Evolutionary conservation across 2,797 vertebrate species (phyloP).

Genomic region (Pangasius djambal): DNA sequence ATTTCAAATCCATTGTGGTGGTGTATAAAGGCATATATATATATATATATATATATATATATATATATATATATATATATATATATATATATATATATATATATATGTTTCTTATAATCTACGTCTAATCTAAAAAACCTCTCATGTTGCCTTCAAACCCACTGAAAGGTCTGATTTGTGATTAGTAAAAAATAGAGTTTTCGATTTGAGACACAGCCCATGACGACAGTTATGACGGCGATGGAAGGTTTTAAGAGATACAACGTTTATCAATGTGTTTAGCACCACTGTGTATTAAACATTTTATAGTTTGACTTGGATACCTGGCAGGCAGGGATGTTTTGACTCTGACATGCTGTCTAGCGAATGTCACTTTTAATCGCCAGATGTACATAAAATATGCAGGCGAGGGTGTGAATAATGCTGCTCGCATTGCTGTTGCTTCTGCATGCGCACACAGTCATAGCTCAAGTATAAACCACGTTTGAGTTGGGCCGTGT

Average conservation of each 20-base stretch:
- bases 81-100: too few relatives aligned
- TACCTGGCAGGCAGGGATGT: background rate
- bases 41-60: too few relatives aligned
- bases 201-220: background rate
- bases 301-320: conserved; percentile 8
- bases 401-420: background rate
- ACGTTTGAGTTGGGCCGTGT: background rate
- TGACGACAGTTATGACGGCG: background rate
- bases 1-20: too few relatives aligned
- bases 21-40: too few relatives aligned
- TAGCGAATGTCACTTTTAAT: background rate
- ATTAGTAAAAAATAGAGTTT: background rate
- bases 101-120: too few relatives aligned
- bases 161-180: background rate
- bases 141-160: background rate
- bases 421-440: background rate
- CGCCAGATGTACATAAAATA: conserved; percentile 5
- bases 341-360: background rate
- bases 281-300: background rate
- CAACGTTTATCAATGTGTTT: background rate
- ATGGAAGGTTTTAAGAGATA: background rate
- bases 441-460: background rate
- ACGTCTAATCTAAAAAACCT: background rate
- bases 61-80: too few relatives aligned
- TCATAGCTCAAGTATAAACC: background rate